Evolutionary conservation across 2,113 vertebrate species (phyloP).

Genomic region (Festucalex cinctus): DNA sequence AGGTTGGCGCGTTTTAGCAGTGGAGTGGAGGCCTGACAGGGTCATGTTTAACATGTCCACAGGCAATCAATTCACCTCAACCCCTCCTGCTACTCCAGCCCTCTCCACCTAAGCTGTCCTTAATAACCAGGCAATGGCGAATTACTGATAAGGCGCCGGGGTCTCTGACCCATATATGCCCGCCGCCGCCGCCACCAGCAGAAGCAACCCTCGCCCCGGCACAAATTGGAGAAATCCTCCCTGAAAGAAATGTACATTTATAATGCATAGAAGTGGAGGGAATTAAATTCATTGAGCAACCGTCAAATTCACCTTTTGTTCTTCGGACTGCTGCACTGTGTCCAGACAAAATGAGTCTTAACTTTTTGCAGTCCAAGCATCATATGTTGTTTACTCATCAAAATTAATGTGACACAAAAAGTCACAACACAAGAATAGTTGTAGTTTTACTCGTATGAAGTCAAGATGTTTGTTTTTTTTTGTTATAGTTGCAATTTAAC

Average conservation of each 20-base stretch:
- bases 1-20: slow-evolving; percentile 72
- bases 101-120: slow-evolving; percentile 80
- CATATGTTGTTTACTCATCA: no score
- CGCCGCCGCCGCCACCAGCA: background rate
- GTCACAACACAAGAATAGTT: no score
- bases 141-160: slow-evolving; percentile 79
- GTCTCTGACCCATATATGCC: slow-evolving; percentile 79
- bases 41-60: slow-evolving; percentile 85
- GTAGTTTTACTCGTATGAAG: no score
- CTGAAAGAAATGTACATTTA: slow-evolving; percentile 71
- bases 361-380: background rate
- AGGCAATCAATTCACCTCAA: slow-evolving; percentile 84
- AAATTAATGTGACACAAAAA: no score
- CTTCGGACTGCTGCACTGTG: slow-evolving; percentile 18
- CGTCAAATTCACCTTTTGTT: slow-evolving; percentile 52
- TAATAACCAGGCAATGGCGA: slow-evolving; percentile 81
- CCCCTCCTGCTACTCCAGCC: slow-evolving; percentile 76
- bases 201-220: slow-evolving; percentile 53
- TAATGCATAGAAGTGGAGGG: slow-evolving; percentile 65
- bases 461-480: no score
- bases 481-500: no score
- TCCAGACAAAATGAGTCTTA: background rate
- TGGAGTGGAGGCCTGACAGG: slow-evolving; percentile 73
- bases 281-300: slow-evolving; percentile 55
- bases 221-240: slow-evolving; percentile 70